Evolutionary conservation across 2,888 invertebrate genomes (phyloP).

Genomic region (Julus scandinavius): DNA sequence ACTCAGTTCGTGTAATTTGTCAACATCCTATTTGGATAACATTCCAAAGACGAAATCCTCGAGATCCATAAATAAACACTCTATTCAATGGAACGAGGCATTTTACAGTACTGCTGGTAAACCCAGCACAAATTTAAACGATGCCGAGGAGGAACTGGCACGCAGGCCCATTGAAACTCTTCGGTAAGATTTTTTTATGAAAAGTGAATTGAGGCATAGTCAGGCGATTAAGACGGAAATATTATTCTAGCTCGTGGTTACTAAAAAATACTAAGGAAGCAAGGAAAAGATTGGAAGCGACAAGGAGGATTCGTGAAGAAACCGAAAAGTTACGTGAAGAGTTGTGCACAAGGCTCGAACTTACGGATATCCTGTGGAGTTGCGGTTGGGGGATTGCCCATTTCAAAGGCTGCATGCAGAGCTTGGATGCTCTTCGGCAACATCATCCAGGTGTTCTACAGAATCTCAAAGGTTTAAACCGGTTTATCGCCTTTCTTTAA

Average conservation of each 20-base stretch:
- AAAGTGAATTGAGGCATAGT: constrained; percentile 32
- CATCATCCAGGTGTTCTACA: constrained; percentile 79
- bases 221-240: not conserved
- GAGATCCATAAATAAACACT: not conserved
- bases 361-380: constrained; percentile 70
- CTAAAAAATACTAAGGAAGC: constrained; percentile 77
- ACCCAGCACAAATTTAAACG: not conserved
- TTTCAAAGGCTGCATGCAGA: constrained; percentile 88
- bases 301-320: constrained; percentile 78
- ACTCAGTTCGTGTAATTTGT: constrained; percentile 82
- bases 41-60: constrained; percentile 65
- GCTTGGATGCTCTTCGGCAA: constrained; percentile 78
- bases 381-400: constrained; percentile 72
- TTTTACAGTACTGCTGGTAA: not conserved
- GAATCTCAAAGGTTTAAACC: constrained; percentile 62
- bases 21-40: constrained; percentile 87
- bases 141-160: not conserved
- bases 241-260: constrained; percentile 73
- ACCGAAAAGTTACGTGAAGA: constrained; percentile 74
- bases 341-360: constrained; percentile 68
- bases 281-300: constrained; percentile 74
- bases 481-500: not conserved
- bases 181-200: constrained; percentile 2
- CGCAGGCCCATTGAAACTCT: constrained; percentile 36
- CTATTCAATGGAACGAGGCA: not conserved